Evolutionary conservation across 2,797 vertebrate genomes (phyloP), one percentile per base, ranked within the genome.

Genomic region (Platyrinchus mystaceus): DNA sequence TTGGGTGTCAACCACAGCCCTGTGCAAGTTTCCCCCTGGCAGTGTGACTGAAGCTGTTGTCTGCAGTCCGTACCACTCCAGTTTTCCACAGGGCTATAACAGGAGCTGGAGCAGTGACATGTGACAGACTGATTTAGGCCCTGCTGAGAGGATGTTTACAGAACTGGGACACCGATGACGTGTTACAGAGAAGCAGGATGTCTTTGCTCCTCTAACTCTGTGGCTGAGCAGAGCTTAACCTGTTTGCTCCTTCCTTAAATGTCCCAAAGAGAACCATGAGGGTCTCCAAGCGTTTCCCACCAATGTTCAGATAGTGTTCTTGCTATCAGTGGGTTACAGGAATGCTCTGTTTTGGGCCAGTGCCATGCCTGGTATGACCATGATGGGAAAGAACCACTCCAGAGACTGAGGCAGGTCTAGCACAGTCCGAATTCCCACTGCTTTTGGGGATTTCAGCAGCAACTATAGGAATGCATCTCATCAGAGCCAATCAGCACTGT

Each of bases 211-310:
- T 95, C 67, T 79, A 90, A 69, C 92, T 87, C 90, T 5, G 2
- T 37, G 87, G 92, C 89, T 96, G 93, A 95, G 84, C 87, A 91
- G 89, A 81, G 91, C 95, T 95, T 95, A 95, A 94, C 92, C 89
- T 93, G 92, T 82, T 94, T 87, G 81, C 56, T 89, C 60, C 91
- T 85, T 85, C 78, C 56, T 77, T 55, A 91, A 92, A 68, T 49
- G 66, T 75, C 58, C 66, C 69, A 62, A n/a, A 81, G n/a, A 55
- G 32, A 77, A 5, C 43, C 2, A 2, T 6, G 55, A 41, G 41
- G 6, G 5, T 39, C 41, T 67, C 64, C n/a, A 50, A 47, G 71
- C 3, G 0, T 41, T 67, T 64, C 47, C 44, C 41, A 63, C 18
- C 39, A 3, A 3, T 1, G n/a, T 30, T n/a, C 68, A 24, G 2